Percentiles rank a stretch among this genome's conserved stretches.
Conservation (phyloP, 2,113 vertebrate species). For the Dipodomys merriami region DNA sequence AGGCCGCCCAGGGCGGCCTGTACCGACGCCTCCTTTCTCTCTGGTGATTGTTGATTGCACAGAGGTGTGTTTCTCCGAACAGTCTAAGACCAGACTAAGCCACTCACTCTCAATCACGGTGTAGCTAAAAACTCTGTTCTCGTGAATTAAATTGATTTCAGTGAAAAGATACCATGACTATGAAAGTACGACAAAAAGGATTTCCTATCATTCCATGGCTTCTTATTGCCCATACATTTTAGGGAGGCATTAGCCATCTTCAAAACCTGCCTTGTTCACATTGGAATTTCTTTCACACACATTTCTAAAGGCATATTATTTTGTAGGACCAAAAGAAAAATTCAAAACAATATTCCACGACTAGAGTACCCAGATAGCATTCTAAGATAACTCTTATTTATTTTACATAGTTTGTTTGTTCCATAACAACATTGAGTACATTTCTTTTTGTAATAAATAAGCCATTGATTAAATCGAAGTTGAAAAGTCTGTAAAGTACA, state of each 20-base stretch:
- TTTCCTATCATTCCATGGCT: background rate
- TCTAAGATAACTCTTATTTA: background rate
- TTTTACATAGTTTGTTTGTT: background rate
- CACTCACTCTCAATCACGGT: too few relatives aligned
- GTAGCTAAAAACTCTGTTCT: background rate
- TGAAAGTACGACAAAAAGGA: background rate
- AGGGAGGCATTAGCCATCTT: background rate
- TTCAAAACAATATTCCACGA: background rate
- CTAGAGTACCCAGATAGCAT: background rate
- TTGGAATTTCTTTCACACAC: background rate
- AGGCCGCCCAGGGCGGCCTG: background rate
- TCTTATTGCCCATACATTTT: background rate
- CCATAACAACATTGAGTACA: background rate
- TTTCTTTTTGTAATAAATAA: background rate
- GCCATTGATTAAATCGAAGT: too few relatives aligned
- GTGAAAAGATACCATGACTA: background rate
- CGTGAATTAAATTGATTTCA: background rate
- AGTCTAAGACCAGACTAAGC: background rate
- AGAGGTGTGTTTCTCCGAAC: background rate
- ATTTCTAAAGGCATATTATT: background rate
- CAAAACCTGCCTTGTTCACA: background rate
- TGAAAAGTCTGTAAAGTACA: too few relatives aligned
- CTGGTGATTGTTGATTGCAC: background rate
- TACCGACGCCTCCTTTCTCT: too few relatives aligned
- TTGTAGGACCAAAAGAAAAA: background rate